Evolutionary conservation across 2,797 vertebrate species (phyloP), one percentile per base, ranked within the genome.

Genomic region (Lithobates pipiens): DNA sequence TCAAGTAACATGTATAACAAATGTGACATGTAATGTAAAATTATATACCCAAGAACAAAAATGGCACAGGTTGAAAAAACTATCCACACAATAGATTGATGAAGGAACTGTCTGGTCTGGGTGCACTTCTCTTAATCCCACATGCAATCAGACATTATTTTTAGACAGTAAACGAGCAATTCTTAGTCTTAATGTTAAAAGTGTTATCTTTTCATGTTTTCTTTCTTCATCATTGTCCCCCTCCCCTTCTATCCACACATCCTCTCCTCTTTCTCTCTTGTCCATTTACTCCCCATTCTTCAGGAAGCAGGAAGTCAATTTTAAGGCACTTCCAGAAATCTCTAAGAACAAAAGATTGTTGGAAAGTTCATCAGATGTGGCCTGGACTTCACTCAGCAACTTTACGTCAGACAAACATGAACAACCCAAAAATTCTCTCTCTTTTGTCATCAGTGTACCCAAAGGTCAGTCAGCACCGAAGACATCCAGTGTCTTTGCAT

Each of bases 281-380:
- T 83, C 80, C 76, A 83, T 86, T 86, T 77, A 74, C 57, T 78
- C 71, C 75, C 27, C 46, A 70, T 83, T 87, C 85, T 83, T 73
- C 85, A 78, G 85, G 85, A 87, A 79, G 81, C 85, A 87, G 85
- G 85, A 87, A 87, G 81, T 77, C 57, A 63, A 72, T 87, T 87
- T 87, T 83, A 83, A 87, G 72, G 85, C 78, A 87, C 85, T 73
- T 86, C 80, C 80, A 86, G 39, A 78, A 83, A 23, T 50, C 69
- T 75, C 76, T 4, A 83, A 87, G 85, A 87, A 87, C 85, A 87
- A 87, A 87, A 83, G 85, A 87, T 83, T 79, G 80, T 83, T 87
- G 81, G 70, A 87, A 83, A 79, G 85, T 83, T 83, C 80, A 87
- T 87, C 80, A 87, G 85, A 82, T 86, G 85, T 46, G 61, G 81